Percentiles rank a stretch among this genome's conserved stretches.
phyloP scores from a whole-genome alignment of 2,113 vertebrate genomes.

The Semicossyphus pulcher region DNA sequence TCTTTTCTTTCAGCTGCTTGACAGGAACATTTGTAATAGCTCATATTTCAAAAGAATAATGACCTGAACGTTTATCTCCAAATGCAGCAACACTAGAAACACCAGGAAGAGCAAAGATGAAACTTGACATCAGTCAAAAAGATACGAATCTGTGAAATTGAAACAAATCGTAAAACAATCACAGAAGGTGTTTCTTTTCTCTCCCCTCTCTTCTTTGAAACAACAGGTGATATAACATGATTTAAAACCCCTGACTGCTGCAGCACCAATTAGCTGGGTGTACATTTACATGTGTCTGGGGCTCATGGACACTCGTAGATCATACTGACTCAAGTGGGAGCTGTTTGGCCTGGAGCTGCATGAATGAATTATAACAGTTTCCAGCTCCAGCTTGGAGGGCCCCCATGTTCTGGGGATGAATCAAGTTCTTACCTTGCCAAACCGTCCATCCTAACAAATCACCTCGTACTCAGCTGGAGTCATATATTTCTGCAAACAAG shows the following conservation, averaged over 20 bases:
- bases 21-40: background rate
- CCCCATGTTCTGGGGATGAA: constrained; percentile 66
- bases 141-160: constrained; percentile 13
- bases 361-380: constrained; percentile 72
- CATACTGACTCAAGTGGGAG: constrained; percentile 77
- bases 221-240: constrained; percentile 67
- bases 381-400: constrained; percentile 58
- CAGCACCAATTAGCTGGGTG: constrained; percentile 73
- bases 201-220: constrained; percentile 26
- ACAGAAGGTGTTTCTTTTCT: constrained; percentile 54
- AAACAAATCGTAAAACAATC: constrained; percentile 54
- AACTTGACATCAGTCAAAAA: constrained; percentile 1
- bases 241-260: constrained; percentile 61
- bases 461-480: constrained; percentile 32
- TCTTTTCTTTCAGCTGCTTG: background rate
- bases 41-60: constrained; percentile 3
- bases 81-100: background rate
- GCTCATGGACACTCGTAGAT: constrained; percentile 74
- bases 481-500: constrained; percentile 38
- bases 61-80: background rate
- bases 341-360: constrained; percentile 69
- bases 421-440: constrained; percentile 57
- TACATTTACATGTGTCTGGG: constrained; percentile 69
- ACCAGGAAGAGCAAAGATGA: constrained; percentile 4
- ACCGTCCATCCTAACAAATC: constrained; percentile 57